Base-by-base conservation (phyloP, 2,888 invertebrate species). In the Clitarchus hookeri region DNA sequence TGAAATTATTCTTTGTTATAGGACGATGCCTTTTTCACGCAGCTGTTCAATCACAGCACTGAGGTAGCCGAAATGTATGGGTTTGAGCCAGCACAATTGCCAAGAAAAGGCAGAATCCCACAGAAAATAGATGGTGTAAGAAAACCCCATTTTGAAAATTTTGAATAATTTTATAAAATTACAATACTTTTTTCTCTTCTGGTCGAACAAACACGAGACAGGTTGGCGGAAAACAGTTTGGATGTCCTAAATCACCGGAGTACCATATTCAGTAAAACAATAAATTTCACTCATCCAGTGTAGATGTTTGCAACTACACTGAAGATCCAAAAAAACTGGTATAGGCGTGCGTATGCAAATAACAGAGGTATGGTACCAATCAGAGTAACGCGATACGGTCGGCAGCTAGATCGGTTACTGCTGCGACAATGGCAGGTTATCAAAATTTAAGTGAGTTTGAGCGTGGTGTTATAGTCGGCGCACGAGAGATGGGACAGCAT, bases 1-100 rank as follows among this genome's bases (percentile, higher is more conserved):
- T n/a, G 79, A 79, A 11, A 8, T n/a, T 79, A n/a, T n/a, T 8
- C 79, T 26, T 26, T 79, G 4, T 79, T 79, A n/a, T n/a, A 78
- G 79, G 27, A 79, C 12, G 23, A 79, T n/a, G 23, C 25, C 27
- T n/a, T 0, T n/a, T 27, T 79, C 79, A 79, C 79, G 9, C 13
- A 79, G 27, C 25, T 79, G 36, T 36, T 79, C 79, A 79, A 16
- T 79, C 23, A 79, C n/a, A n/a, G 79, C 79, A 79, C 13, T 27
- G 79, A 79, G 79, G 25, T 79, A 79, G 79, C 79, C 79, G 13
- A 79, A 79, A 19, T n/a, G 27, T 79, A 79, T 79, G 79, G 79
- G 12, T 23, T 79, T n/a, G 13, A 79, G 79, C 25, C 79, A 79
- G 79, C n/a, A 79, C 26, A n/a, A 23, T 79, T 79, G 25, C 79